Base-by-base conservation (phyloP, 2,888 invertebrate genomes). In the Podotricha telesiphe region DNA sequence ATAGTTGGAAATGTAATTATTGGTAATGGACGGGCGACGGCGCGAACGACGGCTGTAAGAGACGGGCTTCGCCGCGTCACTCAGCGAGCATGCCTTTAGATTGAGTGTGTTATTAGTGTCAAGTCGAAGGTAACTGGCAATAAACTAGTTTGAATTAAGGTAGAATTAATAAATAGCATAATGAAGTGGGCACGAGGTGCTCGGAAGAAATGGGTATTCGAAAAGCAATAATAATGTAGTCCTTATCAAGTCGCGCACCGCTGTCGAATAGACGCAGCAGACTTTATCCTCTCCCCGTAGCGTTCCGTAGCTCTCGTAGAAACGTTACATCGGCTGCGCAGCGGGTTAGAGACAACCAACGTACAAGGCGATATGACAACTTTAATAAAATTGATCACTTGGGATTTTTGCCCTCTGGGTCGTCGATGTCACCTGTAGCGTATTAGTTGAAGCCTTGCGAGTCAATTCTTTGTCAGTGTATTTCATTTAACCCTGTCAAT, bases 221-320 rank as follows among this genome's bases (percentile, higher is more conserved):
- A 93, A 88, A 93, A 93, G 93, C 93, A 93, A 93, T 93, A 93
- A 93, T 91, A 93, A 88, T 81, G 89, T 93, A 93, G 93, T 83
- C 81, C 79, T 82, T 80, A 82, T 78, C 72, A 84, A 86, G 89
- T 89, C 87, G 86, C 89, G 89, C 90, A 88, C 85, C 86, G 89
- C 83, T 84, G 91, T 89, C 87, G 77, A 75, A 70, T 80, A 80
- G 86, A 85, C 85, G 82, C 89, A 84, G 90, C 87, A 82, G 84
- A 84, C 86, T 85, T 83, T 73, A 65, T 73, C 68, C 73, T 76
- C 71, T 73, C 75, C 81, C 80, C 72, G 83, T 89, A 90, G 89
- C 73, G 66, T 78, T 80, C 77, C 73, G 80, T 88, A 88, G 86
- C 75, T 72, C 75, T 73, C 73, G 79, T 83, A 82, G 80, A 72